phyloP scores from a whole-genome alignment of 2,113 vertebrate genomes.

The Oncorhynchus nerka region DNA sequence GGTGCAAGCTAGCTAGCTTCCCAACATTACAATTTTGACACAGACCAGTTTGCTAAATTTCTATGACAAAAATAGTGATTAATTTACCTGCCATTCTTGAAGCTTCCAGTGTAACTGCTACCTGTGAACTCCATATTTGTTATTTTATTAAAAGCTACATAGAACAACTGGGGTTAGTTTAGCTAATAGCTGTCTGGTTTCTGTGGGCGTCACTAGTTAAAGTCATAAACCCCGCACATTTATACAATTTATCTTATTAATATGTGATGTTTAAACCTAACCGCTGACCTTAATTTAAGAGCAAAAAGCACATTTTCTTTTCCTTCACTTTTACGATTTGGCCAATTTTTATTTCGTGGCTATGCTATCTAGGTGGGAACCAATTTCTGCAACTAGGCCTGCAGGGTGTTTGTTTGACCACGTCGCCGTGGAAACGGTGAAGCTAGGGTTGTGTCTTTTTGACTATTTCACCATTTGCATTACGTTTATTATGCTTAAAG shows the following conservation, averaged over 20 bases:
- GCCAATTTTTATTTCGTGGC: too few species aligned
- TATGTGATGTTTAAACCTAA: too few species aligned
- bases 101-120: constrained; percentile 73
- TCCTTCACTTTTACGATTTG: too few species aligned
- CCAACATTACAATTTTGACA: neutral
- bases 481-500: neutral
- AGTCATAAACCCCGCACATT: too few species aligned
- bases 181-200: neutral
- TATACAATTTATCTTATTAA: too few species aligned
- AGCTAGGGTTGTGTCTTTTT: neutral
- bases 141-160: neutral
- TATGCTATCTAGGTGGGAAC: too few species aligned
- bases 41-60: neutral
- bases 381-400: too few species aligned
- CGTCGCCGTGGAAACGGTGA: neutral
- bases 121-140: constrained; percentile 75
- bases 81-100: constrained; percentile 74
- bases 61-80: neutral
- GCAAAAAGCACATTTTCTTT: too few species aligned
- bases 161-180: neutral
- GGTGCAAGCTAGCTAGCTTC: neutral
- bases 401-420: neutral
- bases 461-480: too few species aligned
- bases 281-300: too few species aligned
- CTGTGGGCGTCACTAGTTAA: neutral